These are phyloP conservation scores for Pseudochirops cupreus DNA, from an alignment of 2,797 vertebrate genomes.

Conservation along the genomic window DNA sequence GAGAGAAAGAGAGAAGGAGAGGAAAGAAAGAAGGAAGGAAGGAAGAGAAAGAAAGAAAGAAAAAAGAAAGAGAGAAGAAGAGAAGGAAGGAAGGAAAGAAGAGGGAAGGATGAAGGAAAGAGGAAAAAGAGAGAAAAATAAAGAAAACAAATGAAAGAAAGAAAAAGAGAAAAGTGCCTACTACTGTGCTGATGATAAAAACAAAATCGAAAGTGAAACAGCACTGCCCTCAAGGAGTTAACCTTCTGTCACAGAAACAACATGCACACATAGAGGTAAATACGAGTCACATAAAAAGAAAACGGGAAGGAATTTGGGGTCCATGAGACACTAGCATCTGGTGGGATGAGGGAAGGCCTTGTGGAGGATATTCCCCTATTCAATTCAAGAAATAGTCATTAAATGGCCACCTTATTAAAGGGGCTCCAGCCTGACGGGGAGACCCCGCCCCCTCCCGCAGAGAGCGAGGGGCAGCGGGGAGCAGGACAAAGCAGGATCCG, in stretches of 20 bases:
- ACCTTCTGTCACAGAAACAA: neutral
- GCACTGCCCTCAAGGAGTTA: neutral
- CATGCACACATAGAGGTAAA: neutral
- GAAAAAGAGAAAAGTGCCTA: neutral
- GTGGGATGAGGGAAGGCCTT: neutral
- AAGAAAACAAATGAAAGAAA: too few species aligned
- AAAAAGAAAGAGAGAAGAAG: rapidly evolving
- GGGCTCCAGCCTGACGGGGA: neutral
- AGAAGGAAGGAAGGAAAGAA: too few species aligned
- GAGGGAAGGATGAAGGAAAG: too few species aligned
- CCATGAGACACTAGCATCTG: neutral
- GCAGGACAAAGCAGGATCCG: neutral
- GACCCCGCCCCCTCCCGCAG: neutral
- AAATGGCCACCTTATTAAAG: neutral
- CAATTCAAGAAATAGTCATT: neutral
- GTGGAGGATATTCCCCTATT: neutral
- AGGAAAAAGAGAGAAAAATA: too few species aligned
- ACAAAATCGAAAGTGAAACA: neutral
- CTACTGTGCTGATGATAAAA: neutral
- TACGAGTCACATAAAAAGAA: neutral
- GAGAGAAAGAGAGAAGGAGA: too few species aligned
- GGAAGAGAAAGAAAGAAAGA: too few species aligned
- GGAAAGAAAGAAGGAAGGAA: too few species aligned
- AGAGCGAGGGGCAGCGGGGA: neutral
- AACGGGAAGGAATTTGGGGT: neutral